A percentile compares a stretch with the other conserved stretches of the same genome.
Evolutionary conservation across 2,888 invertebrate species (phyloP).

Genomic region (Napeogenes inachia): DNA sequence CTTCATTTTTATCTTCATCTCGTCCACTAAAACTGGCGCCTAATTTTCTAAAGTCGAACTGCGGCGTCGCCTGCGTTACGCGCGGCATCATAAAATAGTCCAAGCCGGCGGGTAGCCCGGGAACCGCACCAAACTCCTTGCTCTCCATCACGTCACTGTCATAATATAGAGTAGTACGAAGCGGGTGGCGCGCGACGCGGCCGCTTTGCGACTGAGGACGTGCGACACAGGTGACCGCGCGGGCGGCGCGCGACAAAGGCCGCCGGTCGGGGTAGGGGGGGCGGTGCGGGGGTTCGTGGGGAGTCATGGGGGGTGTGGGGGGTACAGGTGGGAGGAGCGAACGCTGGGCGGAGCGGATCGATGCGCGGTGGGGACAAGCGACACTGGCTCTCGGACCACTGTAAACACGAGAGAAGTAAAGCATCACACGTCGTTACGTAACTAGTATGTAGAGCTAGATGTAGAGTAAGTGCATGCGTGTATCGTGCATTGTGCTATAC

Average conservation of each 20-base stretch:
- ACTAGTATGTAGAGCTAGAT: conserved; percentile 33
- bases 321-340: conserved; percentile 69
- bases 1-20: conserved; percentile 64
- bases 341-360: conserved; percentile 75
- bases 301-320: conserved; percentile 38
- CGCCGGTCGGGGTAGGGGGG: conserved; percentile 66
- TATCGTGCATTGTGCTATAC: conserved; percentile 27
- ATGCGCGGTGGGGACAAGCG: conserved; percentile 74
- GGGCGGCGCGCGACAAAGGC: conserved; percentile 67
- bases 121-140: conserved; percentile 71
- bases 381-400: conserved; percentile 64
- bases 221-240: conserved; percentile 78
- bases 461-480: conserved; percentile 30
- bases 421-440: conserved; percentile 61
- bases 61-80: conserved; percentile 89
- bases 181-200: conserved; percentile 79
- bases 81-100: conserved; percentile 78
- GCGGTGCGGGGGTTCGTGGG: conserved; percentile 42
- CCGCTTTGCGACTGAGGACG: conserved; percentile 76
- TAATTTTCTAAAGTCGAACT: conserved; percentile 90
- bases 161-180: conserved; percentile 62
- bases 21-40: conserved; percentile 80
- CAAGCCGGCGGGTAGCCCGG: conserved; percentile 70
- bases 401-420: conserved; percentile 62
- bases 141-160: conserved; percentile 74